phyloP scores from a whole-genome alignment of 2,888 invertebrate species.

The Halictus ligatus region DNA sequence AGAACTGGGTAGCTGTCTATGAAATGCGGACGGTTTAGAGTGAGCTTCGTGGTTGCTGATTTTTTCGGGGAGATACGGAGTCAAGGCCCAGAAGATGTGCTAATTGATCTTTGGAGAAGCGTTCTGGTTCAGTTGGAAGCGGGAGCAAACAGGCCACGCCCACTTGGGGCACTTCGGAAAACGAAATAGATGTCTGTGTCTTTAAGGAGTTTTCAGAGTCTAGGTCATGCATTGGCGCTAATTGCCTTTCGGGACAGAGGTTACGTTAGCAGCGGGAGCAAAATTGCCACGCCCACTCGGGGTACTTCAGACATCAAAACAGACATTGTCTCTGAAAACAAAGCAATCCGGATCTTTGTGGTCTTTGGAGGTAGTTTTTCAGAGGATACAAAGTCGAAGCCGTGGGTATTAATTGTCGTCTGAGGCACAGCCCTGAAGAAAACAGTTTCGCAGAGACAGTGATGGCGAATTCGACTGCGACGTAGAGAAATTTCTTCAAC shows the following conservation, averaged over 20 bases:
- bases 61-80: neutral
- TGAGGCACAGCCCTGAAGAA: neutral
- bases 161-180: neutral
- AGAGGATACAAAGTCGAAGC: no score
- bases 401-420: neutral
- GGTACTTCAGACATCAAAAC: no score
- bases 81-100: neutral
- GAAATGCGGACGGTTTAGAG: neutral
- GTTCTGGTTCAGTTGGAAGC: neutral
- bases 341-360: no score
- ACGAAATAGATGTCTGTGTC: neutral
- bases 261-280: no score
- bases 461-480: neutral
- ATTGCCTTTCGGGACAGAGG: no score
- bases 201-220: neutral
- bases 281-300: no score
- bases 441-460: neutral
- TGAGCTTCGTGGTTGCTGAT: neutral
- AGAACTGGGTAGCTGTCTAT: neutral
- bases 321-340: no score
- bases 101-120: neutral
- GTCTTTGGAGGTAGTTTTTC: no score
- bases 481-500: constrained; percentile 46
- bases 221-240: neutral
- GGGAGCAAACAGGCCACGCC: neutral